A percentile compares a stretch with the other conserved stretches of the same genome.
Conservation (phyloP, 2,888 invertebrate genomes). For the Drosophila vallismaia region DNA sequence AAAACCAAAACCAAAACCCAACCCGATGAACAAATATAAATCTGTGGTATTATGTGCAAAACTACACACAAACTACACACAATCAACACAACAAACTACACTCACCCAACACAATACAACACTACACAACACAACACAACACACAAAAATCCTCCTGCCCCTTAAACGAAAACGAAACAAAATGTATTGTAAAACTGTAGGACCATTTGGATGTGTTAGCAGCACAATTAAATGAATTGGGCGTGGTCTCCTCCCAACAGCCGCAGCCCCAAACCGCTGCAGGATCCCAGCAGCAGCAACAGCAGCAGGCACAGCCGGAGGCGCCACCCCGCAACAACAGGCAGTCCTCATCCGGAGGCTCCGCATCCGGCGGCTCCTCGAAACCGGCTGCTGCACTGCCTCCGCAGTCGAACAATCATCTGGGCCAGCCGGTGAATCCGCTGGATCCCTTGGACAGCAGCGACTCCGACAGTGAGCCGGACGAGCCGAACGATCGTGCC, state of each 20-base stretch:
- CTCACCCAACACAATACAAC: slow-evolving; percentile 42
- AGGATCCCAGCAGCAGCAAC: slow-evolving; percentile 83
- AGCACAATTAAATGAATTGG: slow-evolving; percentile 97
- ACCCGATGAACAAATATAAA: slow-evolving; percentile 40
- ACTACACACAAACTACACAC: slow-evolving; percentile 49
- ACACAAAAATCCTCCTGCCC: slow-evolving; percentile 65
- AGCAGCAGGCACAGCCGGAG: slow-evolving; percentile 86
- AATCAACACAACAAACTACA: slow-evolving; percentile 50
- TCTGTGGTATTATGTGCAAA: slow-evolving; percentile 48
- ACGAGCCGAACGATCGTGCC: slow-evolving; percentile 91
- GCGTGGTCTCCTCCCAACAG: slow-evolving; percentile 87
- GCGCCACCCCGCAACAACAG: slow-evolving; percentile 88
- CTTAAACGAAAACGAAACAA: slow-evolving; percentile 62
- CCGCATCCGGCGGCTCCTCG: slow-evolving; percentile 69
- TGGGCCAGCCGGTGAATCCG: slow-evolving; percentile 85
- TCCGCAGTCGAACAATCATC: slow-evolving; percentile 83
- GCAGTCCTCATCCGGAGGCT: slow-evolving; percentile 70
- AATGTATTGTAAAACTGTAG: slow-evolving; percentile 85
- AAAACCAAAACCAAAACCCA: background rate
- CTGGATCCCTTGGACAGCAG: slow-evolving; percentile 89
- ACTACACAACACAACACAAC: slow-evolving; percentile 43
- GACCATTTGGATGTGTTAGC: slow-evolving; percentile 96
- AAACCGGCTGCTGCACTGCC: slow-evolving; percentile 82
- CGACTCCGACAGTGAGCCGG: slow-evolving; percentile 92
- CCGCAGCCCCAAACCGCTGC: slow-evolving; percentile 82